These are phyloP conservation scores for Notospermus geniculatus DNA, from an alignment of 1,140 invertebrate species.

Conservation along the genomic window DNA sequence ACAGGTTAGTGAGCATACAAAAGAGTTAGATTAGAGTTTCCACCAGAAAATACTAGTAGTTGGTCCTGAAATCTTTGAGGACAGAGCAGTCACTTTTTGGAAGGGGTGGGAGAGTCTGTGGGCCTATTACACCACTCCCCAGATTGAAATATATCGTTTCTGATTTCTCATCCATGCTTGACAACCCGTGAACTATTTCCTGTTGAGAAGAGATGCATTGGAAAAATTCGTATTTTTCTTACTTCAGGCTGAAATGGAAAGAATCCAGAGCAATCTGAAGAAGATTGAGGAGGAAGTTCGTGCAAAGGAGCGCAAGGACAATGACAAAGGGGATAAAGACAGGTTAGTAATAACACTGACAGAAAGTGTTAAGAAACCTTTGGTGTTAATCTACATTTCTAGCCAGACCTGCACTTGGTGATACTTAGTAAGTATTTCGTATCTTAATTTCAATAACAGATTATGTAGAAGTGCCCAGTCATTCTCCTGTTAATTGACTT, in stretches of 20 bases:
- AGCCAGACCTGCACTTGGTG: background rate
- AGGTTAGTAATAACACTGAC: constrained; percentile 27
- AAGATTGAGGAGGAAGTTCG: constrained; percentile 51
- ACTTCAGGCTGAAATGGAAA: constrained; percentile 70
- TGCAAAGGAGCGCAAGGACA: constrained; percentile 31
- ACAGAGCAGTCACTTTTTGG: background rate
- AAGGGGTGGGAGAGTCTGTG: background rate
- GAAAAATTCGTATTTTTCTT: constrained; percentile 9
- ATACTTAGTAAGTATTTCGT: background rate
- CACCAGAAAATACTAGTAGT: constrained; percentile 22
- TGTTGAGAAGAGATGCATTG: too few species aligned
- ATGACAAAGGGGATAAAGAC: constrained; percentile 26
- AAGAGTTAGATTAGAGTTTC: constrained; percentile 6
- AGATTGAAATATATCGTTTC: too few species aligned
- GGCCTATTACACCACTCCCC: too few species aligned
- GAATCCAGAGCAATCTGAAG: constrained; percentile 63
- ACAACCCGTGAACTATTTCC: too few species aligned
- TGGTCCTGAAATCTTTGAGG: constrained; percentile 14
- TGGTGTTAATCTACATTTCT: background rate
- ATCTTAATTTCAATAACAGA: too few species aligned
- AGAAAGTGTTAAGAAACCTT: constrained; percentile 20
- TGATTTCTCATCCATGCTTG: too few species aligned
- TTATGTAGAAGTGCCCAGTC: background rate
- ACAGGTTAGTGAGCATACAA: constrained; percentile 31
- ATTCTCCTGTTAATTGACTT: background rate